Evolutionary conservation across 2,113 vertebrate species (phyloP).

Genomic region (Cervus canadensis): DNA sequence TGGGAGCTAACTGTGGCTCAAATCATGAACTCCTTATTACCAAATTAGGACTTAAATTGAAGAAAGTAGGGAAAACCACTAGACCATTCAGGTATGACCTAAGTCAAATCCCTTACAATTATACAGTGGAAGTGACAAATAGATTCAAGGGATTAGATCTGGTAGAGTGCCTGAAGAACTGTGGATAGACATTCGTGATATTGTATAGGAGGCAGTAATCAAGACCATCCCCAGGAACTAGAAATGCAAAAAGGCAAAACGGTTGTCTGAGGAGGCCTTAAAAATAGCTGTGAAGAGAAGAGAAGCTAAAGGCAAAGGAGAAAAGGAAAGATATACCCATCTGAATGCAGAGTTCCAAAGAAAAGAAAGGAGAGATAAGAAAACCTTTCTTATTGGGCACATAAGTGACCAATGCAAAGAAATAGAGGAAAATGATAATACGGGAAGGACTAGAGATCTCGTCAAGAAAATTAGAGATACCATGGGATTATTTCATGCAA

Average conservation of each 20-base stretch:
- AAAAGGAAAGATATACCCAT: not conserved
- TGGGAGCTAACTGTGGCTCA: rapidly evolving
- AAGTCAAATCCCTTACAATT: not conserved
- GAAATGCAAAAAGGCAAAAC: not conserved
- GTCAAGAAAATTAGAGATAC: not conserved
- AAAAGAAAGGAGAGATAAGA: not conserved
- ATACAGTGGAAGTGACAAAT: not conserved
- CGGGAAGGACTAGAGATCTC: not conserved
- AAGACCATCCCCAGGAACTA: not conserved
- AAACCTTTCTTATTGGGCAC: not conserved
- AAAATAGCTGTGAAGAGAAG: no score
- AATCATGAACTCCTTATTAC: not conserved
- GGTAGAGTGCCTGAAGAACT: not conserved
- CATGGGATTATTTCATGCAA: not conserved
- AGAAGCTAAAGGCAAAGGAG: not conserved
- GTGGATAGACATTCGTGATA: not conserved
- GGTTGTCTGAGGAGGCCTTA: not conserved
- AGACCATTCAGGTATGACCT: not conserved
- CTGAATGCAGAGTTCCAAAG: not conserved
- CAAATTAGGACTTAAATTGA: not conserved
- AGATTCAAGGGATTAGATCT: not conserved
- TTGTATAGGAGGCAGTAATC: not conserved
- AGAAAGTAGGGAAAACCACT: not conserved
- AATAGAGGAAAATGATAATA: not conserved
- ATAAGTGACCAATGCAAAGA: not conserved